These are phyloP conservation scores for Oppia nitens DNA, from an alignment of 1,140 invertebrate genomes.

Conservation along the genomic window DNA sequence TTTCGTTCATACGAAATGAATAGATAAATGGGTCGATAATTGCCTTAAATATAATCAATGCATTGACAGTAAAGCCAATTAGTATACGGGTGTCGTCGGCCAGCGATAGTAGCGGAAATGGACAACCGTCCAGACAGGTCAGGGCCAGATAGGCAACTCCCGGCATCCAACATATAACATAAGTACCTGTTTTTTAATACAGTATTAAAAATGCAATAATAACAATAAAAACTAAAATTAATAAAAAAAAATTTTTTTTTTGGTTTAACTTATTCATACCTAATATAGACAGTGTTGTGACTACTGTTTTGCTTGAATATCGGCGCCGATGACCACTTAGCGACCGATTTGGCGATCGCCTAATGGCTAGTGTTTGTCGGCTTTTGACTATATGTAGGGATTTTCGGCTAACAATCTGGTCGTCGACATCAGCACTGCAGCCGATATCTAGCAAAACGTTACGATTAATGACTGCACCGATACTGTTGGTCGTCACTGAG, in stretches of 20 bases:
- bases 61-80: constrained; percentile 17
- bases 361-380: too few relatives aligned
- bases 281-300: neutral
- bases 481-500: too few relatives aligned
- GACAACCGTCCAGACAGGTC: constrained; percentile 31
- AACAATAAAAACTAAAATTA: too few relatives aligned
- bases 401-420: too few relatives aligned
- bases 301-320: constrained; percentile 22
- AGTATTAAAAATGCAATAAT: neutral
- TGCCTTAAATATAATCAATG: constrained; percentile 43
- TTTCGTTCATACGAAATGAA: constrained; percentile 44
- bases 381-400: too few relatives aligned
- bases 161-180: constrained; percentile 44
- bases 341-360: too few relatives aligned
- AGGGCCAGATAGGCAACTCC: constrained; percentile 36
- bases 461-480: too few relatives aligned
- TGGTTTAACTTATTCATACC: neutral
- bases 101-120: constrained; percentile 1
- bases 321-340: constrained; percentile 33
- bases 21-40: constrained; percentile 49
- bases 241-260: too few relatives aligned
- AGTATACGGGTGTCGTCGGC: neutral
- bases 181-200: constrained; percentile 32
- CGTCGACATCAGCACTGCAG: too few relatives aligned
- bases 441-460: too few relatives aligned